phyloP scores from a whole-genome alignment of 2,888 invertebrate genomes.

The Sturmia bella region DNA sequence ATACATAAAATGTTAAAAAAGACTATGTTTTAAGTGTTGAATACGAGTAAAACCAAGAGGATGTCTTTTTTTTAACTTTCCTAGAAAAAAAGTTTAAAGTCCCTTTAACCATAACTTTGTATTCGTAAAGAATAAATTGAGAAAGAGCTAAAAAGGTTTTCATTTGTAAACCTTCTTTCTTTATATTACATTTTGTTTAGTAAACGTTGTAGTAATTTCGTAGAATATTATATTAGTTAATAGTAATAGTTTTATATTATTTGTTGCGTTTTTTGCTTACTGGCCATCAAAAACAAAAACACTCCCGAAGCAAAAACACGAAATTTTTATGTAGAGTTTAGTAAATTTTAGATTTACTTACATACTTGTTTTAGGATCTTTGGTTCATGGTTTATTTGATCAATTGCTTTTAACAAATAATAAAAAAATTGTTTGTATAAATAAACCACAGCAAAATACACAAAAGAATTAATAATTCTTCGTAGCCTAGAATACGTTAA shows the following conservation, averaged over 20 bases:
- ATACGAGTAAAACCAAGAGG: too few species aligned
- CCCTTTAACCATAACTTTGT: constrained; percentile 14
- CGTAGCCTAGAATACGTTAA: constrained; percentile 46
- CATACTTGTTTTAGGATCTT: constrained; percentile 42
- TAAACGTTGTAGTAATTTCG: constrained; percentile 31
- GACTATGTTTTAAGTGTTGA: neutral
- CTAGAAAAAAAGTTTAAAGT: constrained; percentile 6
- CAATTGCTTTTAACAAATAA: constrained; percentile 43
- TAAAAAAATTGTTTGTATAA: constrained; percentile 25
- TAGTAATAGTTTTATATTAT: constrained; percentile 34
- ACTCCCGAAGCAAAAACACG: constrained; percentile 15
- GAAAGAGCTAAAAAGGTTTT: constrained; percentile 58
- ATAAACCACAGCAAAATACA: constrained; percentile 37
- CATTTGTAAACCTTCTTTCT: constrained; percentile 49
- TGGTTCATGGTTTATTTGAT: constrained; percentile 29
- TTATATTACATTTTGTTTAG: constrained; percentile 22
- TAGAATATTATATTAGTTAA: constrained; percentile 47
- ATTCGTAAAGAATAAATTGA: constrained; percentile 20
- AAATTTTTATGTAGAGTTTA: constrained; percentile 23
- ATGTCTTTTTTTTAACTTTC: constrained; percentile 22
- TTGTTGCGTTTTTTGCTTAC: constrained; percentile 53
- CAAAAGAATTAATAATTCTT: constrained; percentile 20
- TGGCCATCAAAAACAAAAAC: constrained; percentile 25
- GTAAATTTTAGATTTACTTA: constrained; percentile 30
- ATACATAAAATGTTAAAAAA: constrained; percentile 1